These are phyloP conservation scores for Trisateles emortualis DNA, from an alignment of 2,888 invertebrate genomes.

Conservation along the genomic window DNA sequence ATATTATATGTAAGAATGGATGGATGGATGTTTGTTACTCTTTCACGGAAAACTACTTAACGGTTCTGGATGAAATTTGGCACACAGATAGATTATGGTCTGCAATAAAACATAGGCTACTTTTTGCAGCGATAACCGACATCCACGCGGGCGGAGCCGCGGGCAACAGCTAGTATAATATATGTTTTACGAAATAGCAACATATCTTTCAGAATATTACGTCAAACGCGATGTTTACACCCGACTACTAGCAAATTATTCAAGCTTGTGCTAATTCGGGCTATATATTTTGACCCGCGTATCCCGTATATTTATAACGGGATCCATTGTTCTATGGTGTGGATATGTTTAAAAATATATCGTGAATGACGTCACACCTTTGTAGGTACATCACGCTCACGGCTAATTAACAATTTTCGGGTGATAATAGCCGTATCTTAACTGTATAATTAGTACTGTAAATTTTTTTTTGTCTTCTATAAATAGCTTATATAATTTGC, in stretches of 20 bases:
- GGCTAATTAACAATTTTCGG: neutral
- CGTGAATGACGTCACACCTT: constrained; percentile 31
- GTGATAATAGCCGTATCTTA: neutral
- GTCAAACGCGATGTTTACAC: constrained; percentile 41
- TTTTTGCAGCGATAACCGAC: no score
- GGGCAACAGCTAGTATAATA: no score
- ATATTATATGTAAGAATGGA: no score
- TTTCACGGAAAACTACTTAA: no score
- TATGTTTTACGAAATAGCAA: constrained; percentile 7
- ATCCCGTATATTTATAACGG: constrained; percentile 35
- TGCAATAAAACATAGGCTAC: no score
- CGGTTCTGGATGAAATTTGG: no score
- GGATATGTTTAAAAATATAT: constrained; percentile 33
- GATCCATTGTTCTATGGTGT: constrained; percentile 31
- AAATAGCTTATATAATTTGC: no score
- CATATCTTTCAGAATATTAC: constrained; percentile 22
- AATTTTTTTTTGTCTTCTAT: neutral
- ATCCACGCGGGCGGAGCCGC: no score
- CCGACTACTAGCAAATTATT: constrained; percentile 41
- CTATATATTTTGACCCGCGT: constrained; percentile 31
- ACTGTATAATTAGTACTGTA: neutral
- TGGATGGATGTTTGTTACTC: no score
- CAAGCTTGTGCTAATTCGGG: constrained; percentile 33
- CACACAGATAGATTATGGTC: no score
- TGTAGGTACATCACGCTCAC: neutral